phyloP scores from a whole-genome alignment of 2,888 invertebrate genomes.

The Zygothrica quintamaculata region DNA sequence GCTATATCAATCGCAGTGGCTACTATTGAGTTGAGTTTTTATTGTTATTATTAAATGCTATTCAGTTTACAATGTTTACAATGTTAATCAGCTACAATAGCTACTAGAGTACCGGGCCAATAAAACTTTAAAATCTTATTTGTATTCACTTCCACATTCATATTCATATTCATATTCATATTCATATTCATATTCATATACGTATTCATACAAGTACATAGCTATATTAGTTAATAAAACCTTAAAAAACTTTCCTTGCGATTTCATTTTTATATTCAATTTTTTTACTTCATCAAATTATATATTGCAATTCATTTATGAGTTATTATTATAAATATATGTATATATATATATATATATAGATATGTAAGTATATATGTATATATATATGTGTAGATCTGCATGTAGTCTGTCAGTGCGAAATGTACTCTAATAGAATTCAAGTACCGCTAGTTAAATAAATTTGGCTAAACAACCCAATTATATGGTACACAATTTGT shows the following conservation, averaged over 20 bases:
- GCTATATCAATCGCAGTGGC: constrained; percentile 83
- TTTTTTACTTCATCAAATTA: constrained; percentile 49
- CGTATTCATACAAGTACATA: constrained; percentile 11
- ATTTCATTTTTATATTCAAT: constrained; percentile 9
- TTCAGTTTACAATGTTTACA: constrained; percentile 45
- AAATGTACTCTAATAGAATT: constrained; percentile 10
- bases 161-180: constrained; percentile 34
- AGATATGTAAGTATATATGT: constrained; percentile 9
- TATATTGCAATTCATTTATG: constrained; percentile 62
- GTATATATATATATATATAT: constrained; percentile 2
- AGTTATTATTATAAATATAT: no score
- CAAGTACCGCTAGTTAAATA: constrained; percentile 30
- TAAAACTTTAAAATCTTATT: constrained; percentile 26
- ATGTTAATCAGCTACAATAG: constrained; percentile 11
- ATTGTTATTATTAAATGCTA: constrained; percentile 43
- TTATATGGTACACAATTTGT: constrained; percentile 28
- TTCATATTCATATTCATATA: constrained; percentile 27
- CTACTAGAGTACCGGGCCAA: constrained; percentile 27
- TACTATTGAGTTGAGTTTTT: constrained; percentile 78
- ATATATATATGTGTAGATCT: constrained; percentile 1
- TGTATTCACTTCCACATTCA: no score
- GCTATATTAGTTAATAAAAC: constrained; percentile 20
- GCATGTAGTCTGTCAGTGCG: constrained; percentile 13
- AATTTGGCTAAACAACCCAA: constrained; percentile 66
- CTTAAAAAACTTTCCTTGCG: not conserved